A percentile compares a stretch with the other conserved stretches of the same genome.
These are phyloP conservation scores for Oryzias sinensis DNA, from an alignment of 2,797 vertebrate species.

Conservation along the genomic window DNA sequence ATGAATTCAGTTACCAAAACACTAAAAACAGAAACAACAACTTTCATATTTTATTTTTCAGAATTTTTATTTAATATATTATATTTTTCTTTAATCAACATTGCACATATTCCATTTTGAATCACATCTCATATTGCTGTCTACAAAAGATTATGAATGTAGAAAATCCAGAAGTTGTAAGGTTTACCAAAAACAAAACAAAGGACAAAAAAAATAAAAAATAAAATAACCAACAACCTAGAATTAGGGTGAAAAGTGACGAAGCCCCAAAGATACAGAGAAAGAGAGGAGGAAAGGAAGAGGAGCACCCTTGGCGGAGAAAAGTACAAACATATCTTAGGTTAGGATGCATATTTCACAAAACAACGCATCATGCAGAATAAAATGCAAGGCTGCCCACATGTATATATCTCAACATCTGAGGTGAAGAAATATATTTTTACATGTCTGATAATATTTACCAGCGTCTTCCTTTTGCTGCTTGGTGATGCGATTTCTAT, in stretches of 20 bases:
- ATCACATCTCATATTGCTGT: conserved; percentile 87
- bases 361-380: conserved; percentile 84
- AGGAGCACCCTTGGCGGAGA: conserved; percentile 52
- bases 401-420: conserved; percentile 68
- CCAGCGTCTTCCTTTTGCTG: conserved; percentile 27
- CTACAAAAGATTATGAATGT: conserved; percentile 85
- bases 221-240: conserved; percentile 27
- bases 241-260: conserved; percentile 67
- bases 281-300: conserved; percentile 26
- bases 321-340: conserved; percentile 72
- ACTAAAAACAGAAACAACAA: conserved; percentile 7
- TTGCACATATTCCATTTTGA: conserved; percentile 85
- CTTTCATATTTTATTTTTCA: conserved; percentile 53
- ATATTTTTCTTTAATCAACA: conserved; percentile 83
- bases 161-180: conserved; percentile 79
- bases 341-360: conserved; percentile 76
- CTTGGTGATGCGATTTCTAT: conserved; percentile 18
- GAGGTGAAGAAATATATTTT: conserved; percentile 68
- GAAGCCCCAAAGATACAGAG: conserved; percentile 62
- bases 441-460: conserved; percentile 64
- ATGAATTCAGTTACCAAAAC: neutral
- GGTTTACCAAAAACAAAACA: conserved; percentile 55
- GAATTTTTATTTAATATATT: conserved; percentile 84
- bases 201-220: conserved; percentile 28
- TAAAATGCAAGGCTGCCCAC: conserved; percentile 76